Base-by-base conservation (phyloP, 1,140 invertebrate genomes). In the Propsilocerus akamusi region DNA sequence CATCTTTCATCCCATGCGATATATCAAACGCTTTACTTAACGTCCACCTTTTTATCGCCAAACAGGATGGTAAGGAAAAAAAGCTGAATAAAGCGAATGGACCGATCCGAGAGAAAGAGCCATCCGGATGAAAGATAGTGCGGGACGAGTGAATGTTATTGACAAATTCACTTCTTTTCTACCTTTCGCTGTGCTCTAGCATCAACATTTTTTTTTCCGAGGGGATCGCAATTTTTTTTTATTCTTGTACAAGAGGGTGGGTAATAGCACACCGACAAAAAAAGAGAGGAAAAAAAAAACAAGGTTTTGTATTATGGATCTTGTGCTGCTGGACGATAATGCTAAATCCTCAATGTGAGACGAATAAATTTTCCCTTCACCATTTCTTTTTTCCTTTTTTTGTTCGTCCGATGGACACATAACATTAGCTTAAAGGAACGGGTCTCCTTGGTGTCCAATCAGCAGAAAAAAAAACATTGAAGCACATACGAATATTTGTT, bases 241-340 rank as follows among this genome's bases (percentile, higher is more conserved):
- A n/a, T n/a, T n/a, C n/a, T n/a, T n/a, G n/a, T n/a, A n/a, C n/a
- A n/a, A n/a, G n/a, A n/a, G n/a, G n/a, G n/a, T n/a, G n/a, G n/a
- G n/a, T n/a, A n/a, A n/a, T n/a, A n/a, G n/a, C n/a, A n/a, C n/a
- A n/a, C n/a, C n/a, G n/a, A n/a, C n/a, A n/a, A n/a, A 30, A n/a
- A 6, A 3, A 7, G 6, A 30, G n/a, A 4, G 28, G 28, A 4
- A 41, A 17, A 17, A 41, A 41, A 41, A n/a, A n/a, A n/a, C n/a
- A n/a, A n/a, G n/a, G n/a, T n/a, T n/a, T 41, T 41, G 14, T 41
- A 41, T 41, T 41, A 41, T 41, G 34, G 34, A 41, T 41, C 34
- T 41, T 41, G n/a, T n/a, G n/a, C n/a, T n/a, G n/a, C n/a, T n/a
- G 34, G 34, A 41, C 34, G 34, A 41, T 41, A 41, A 41, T 41